Base-by-base conservation (phyloP, 2,113 vertebrate species). In the Gobio gobio region DNA sequence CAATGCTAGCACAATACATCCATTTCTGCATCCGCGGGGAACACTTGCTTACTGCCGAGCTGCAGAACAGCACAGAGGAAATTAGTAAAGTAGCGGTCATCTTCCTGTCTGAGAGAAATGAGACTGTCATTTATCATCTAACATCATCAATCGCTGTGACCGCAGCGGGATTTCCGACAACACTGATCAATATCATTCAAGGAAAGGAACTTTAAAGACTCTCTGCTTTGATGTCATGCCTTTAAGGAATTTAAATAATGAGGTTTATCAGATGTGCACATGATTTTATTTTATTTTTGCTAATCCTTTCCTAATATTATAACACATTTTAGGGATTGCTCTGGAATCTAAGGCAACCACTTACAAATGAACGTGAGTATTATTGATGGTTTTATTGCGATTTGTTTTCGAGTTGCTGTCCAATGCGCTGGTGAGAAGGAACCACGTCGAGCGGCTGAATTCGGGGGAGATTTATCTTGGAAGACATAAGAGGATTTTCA, bases 1-100 rank as follows among this genome's bases (percentile, higher is more conserved):
- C 89, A 86, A 87, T 87, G 75, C 33, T 16, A 74, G 83, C 84
- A 87, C 91, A 89, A 86, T 49, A 63, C 85, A 66, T 83, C 86
- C 85, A 78, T 84, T 84, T 84, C 56, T 82, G 82, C 73, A 73
- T 61, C 87, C 76, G 82, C 77, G 33, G 85, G 81, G 78, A 86
- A 80, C 86, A 77, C 83, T 83, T 64, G 85, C 77, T 77, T 83
- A 73, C 73, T 68, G 63, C 72, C 1, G 80, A 29, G 64, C 64
- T 78, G 20, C 78, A 78, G 51, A 54, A 22, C 82, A 82, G 76
- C 70, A 51, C 76, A 14, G 81, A 43, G 54, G 45, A 84, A 33
- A 77, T 63, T n/a, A 63, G 43, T 47, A 58, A 84, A 72, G 70
- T 58, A 56, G 79, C 10, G 47, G 77, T 5, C 59, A 64, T 78